Percentiles rank a stretch among this genome's conserved stretches.
phyloP scores from a whole-genome alignment of 2,797 vertebrate species.

The Coracias cyanogaster region DNA sequence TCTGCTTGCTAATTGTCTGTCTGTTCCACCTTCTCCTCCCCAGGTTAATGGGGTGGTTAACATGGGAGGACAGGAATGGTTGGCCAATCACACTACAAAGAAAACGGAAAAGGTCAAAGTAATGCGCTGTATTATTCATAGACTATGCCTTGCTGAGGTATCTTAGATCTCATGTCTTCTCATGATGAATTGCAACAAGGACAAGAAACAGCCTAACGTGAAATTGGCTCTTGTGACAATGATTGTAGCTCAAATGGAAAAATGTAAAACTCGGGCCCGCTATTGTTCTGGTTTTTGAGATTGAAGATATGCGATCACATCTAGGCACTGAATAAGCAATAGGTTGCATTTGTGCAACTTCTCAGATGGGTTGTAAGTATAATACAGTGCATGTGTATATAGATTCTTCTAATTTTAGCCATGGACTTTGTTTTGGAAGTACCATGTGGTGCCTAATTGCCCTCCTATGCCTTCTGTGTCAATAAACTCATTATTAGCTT shows the following conservation, averaged over 20 bases:
- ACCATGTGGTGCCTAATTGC: not conserved
- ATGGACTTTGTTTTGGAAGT: not conserved
- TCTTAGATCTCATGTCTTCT: slow-evolving; percentile 52
- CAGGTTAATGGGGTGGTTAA: slow-evolving; percentile 77
- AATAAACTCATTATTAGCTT: not conserved
- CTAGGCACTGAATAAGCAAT: not conserved
- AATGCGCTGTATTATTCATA: slow-evolving; percentile 61
- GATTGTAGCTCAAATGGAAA: slow-evolving; percentile 69
- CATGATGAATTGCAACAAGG: slow-evolving; percentile 74
- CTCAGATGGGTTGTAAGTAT: not conserved
- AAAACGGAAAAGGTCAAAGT: slow-evolving; percentile 67
- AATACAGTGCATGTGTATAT: accelerated
- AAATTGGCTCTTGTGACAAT: slow-evolving; percentile 67
- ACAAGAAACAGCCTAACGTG: slow-evolving; percentile 57
- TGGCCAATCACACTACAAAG: slow-evolving; percentile 58
- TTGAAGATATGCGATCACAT: slow-evolving; percentile 12
- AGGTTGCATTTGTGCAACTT: not conserved
- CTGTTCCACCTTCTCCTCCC: slow-evolving; percentile 44
- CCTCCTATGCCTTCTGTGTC: not conserved
- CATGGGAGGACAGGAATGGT: slow-evolving; percentile 36
- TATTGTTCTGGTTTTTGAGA: slow-evolving; percentile 46
- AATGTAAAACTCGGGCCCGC: slow-evolving; percentile 49
- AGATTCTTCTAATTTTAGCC: not conserved
- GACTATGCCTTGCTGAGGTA: not conserved
- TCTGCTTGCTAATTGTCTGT: slow-evolving; percentile 70